Evolutionary conservation across 2,888 invertebrate species (phyloP).

Genomic region (Protophormia terraenovae): DNA sequence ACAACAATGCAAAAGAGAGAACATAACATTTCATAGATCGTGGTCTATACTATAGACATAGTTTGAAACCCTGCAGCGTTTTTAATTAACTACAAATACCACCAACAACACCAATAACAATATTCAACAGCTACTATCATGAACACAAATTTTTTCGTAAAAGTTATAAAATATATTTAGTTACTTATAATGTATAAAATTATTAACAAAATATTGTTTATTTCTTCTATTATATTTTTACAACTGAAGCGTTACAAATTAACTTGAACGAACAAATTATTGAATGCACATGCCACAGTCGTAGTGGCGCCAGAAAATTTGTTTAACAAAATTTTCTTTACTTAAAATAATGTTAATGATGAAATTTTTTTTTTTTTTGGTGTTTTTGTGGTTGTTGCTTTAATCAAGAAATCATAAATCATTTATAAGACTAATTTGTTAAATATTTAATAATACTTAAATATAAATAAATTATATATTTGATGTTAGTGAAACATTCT

Average conservation of each 20-base stretch:
- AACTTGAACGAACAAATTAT: slow-evolving; percentile 22
- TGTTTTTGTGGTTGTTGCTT: neutral
- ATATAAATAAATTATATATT: slow-evolving; percentile 8
- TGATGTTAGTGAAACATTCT: neutral
- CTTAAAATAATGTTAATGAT: slow-evolving; percentile 21
- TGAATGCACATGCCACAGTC: slow-evolving; percentile 54
- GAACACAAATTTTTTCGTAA: neutral
- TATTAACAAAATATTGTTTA: slow-evolving; percentile 46
- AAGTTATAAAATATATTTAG: slow-evolving; percentile 2
- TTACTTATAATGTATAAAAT: slow-evolving; percentile 30
- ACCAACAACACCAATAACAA: slow-evolving; percentile 4
- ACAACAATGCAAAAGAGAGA: slow-evolving; percentile 2
- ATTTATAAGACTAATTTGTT: slow-evolving; percentile 55
- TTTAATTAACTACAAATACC: slow-evolving; percentile 68
- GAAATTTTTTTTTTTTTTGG: neutral
- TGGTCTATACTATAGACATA: neutral
- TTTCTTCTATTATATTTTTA: slow-evolving; percentile 8
- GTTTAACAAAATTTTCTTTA: slow-evolving; percentile 14
- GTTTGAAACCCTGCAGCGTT: slow-evolving; percentile 69
- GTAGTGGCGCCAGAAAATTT: slow-evolving; percentile 38
- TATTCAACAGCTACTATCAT: slow-evolving; percentile 10
- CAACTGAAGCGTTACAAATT: slow-evolving; percentile 63
- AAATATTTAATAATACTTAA: slow-evolving; percentile 37
- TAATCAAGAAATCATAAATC: slow-evolving; percentile 58
- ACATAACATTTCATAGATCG: neutral